A percentile compares a stretch with the other conserved stretches of the same genome.
These are phyloP conservation scores for Gila robusta DNA, from an alignment of 2,797 vertebrate genomes.

Conservation along the genomic window DNA sequence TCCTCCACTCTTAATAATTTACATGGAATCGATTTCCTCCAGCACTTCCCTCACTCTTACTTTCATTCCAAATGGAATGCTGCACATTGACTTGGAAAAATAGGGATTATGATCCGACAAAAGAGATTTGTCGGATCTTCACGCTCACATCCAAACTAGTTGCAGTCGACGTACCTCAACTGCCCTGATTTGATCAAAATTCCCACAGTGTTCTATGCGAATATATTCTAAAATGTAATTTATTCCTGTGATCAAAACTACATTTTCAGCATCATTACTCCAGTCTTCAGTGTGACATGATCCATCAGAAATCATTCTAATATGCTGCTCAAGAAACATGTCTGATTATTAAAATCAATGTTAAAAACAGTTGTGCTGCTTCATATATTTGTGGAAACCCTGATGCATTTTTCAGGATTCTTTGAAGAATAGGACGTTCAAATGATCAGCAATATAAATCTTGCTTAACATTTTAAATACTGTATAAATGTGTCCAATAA, in stretches of 20 bases:
- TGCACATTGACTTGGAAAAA: constrained; percentile 71
- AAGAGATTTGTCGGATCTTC: constrained; percentile 58
- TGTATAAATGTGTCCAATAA: neutral
- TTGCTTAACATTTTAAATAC: neutral
- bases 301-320: neutral
- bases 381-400: neutral
- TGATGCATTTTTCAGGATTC: too few species aligned
- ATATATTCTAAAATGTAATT: neutral
- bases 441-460: neutral
- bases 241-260: neutral
- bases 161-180: constrained; percentile 69
- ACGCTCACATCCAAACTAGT: constrained; percentile 68
- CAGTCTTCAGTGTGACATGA: neutral
- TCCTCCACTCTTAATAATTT: constrained; percentile 91
- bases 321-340: neutral
- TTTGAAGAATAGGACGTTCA: neutral
- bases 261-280: neutral
- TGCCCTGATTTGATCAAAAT: neutral
- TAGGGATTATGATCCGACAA: constrained; percentile 62
- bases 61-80: constrained; percentile 66
- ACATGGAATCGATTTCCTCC: constrained; percentile 93
- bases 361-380: neutral
- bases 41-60: constrained; percentile 54
- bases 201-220: constrained; percentile 27
- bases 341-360: constrained; percentile 46